Evolutionary conservation across 2,888 invertebrate species (phyloP).

Genomic region (Zonitis immaculata): DNA sequence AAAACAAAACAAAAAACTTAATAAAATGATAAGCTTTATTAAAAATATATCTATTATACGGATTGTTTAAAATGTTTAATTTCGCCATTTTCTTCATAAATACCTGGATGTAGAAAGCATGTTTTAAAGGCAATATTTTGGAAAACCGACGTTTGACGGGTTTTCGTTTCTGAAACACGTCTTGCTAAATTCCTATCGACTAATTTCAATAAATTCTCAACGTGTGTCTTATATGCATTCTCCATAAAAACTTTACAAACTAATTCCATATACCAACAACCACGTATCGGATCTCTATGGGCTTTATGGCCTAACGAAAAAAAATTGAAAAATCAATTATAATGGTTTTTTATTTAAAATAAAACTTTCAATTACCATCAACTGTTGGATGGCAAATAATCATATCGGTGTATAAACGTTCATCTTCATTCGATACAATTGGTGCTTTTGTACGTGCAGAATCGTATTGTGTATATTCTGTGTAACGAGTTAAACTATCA

Average conservation of each 20-base stretch:
- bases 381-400: conserved; percentile 17
- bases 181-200: conserved; percentile 53
- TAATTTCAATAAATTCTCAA: conserved; percentile 60
- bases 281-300: conserved; percentile 55
- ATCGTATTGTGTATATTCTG: conserved; percentile 14
- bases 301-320: conserved; percentile 55
- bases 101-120: conserved; percentile 66
- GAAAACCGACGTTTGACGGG: conserved; percentile 58
- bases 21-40: too few relatives aligned
- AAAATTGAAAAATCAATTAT: conserved; percentile 6
- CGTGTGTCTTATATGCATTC: conserved; percentile 57
- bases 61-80: conserved; percentile 10
- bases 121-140: conserved; percentile 61
- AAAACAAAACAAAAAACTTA: not conserved
- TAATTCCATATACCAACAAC: conserved; percentile 68
- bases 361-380: conserved; percentile 2
- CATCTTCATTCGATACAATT: conserved; percentile 3
- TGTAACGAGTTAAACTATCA: conserved; percentile 27
- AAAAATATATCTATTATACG: not conserved
- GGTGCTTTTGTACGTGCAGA: conserved; percentile 6
- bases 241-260: conserved; percentile 62
- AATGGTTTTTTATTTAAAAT: not conserved
- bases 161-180: conserved; percentile 35
- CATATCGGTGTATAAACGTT: conserved; percentile 13
- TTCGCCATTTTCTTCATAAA: conserved; percentile 45